phyloP scores from a whole-genome alignment of 2,888 invertebrate genomes.

The Campoplex capitator region DNA sequence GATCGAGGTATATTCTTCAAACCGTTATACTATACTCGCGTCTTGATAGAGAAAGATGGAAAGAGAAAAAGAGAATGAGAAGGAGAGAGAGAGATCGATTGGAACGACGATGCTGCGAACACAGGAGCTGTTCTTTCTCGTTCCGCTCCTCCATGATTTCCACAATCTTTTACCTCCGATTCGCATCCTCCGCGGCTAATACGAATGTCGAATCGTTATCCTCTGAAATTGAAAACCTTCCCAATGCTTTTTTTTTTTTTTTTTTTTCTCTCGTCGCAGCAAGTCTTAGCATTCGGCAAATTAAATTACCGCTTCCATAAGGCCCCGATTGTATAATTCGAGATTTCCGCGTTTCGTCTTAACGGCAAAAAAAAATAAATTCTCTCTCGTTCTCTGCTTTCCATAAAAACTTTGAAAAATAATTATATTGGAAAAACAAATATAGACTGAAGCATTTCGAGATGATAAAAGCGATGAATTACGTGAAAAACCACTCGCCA shows the following conservation, averaged over 20 bases:
- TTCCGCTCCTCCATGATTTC: conserved; percentile 33
- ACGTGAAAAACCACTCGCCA: too few species aligned
- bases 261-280: not conserved
- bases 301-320: conserved; percentile 36
- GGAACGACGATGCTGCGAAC: conserved; percentile 35
- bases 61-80: not conserved
- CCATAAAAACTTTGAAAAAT: not conserved
- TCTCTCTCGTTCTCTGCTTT: too few species aligned
- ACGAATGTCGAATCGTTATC: conserved; percentile 45
- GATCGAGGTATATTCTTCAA: conserved; percentile 42
- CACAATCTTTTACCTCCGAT: conserved; percentile 21
- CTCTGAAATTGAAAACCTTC: conserved; percentile 43
- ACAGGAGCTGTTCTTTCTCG: conserved; percentile 11
- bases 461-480: too few species aligned
- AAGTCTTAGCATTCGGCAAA: conserved; percentile 27
- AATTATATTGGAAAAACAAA: too few species aligned
- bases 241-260: not conserved
- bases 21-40: conserved; percentile 24
- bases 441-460: too few species aligned
- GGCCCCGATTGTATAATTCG: conserved; percentile 15
- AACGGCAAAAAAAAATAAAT: conserved; percentile 3
- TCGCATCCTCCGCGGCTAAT: conserved; percentile 6
- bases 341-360: conserved; percentile 4
- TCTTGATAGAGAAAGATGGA: conserved; percentile 4
- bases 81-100: not conserved